These are phyloP conservation scores for Anolis sagrei DNA, from an alignment of 2,113 vertebrate species.

Conservation along the genomic window DNA sequence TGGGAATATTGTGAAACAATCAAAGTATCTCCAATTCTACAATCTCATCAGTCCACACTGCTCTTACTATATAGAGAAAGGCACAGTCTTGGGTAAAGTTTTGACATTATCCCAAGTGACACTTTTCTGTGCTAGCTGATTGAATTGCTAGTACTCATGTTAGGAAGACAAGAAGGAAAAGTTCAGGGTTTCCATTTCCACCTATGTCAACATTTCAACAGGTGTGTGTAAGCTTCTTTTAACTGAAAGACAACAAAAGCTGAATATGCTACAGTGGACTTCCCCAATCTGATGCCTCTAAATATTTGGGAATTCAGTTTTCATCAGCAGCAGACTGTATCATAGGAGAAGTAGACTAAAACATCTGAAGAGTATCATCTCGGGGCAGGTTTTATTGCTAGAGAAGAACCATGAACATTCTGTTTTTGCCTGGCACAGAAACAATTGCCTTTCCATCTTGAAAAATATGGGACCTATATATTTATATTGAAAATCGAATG, in stretches of 20 bases:
- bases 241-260: not conserved
- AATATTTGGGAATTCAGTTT: not conserved
- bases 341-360: not conserved
- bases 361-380: not conserved
- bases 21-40: not conserved
- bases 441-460: constrained; percentile 4
- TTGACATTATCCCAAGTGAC: not conserved
- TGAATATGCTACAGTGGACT: accelerated
- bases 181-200: accelerated
- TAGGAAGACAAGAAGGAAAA: not conserved
- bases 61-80: not conserved
- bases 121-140: not conserved
- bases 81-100: not conserved
- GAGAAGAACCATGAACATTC: not conserved
- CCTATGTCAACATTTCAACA: not conserved
- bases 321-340: not conserved
- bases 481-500: too few species aligned
- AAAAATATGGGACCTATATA: too few species aligned
- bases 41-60: not conserved
- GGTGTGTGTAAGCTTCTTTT: not conserved
- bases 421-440: not conserved
- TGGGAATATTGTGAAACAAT: not conserved
- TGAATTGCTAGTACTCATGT: not conserved
- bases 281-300: not conserved
- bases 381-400: not conserved